Evolutionary conservation across 1,140 invertebrate species (phyloP).

Genomic region (Hetaerina americana): DNA sequence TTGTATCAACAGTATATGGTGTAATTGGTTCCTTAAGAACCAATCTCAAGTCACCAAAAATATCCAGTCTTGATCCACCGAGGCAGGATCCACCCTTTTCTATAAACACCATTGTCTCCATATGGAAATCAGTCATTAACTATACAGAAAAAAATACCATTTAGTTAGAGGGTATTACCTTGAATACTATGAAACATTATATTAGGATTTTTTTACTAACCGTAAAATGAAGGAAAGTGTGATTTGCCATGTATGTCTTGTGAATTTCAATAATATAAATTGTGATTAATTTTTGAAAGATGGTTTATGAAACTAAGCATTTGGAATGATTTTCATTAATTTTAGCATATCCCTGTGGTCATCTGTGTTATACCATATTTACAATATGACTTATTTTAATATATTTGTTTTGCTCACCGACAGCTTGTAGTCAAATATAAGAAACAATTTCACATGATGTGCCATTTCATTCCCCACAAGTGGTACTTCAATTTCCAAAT

Average conservation of each 20-base stretch:
- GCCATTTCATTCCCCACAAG: constrained; percentile 33
- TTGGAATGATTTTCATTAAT: too few species aligned
- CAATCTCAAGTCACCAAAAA: constrained; percentile 41
- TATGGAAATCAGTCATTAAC: constrained; percentile 34
- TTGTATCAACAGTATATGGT: constrained; percentile 35
- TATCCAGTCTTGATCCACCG: constrained; percentile 30
- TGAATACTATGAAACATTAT: too few species aligned
- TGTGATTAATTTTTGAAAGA: too few species aligned
- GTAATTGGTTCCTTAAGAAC: constrained; percentile 40
- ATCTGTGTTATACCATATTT: too few species aligned
- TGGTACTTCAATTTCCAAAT: constrained; percentile 39
- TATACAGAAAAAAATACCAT: constrained; percentile 28
- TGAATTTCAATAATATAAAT: too few species aligned
- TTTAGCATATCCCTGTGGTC: too few species aligned
- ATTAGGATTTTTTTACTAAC: too few species aligned
- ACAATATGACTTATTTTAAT: too few species aligned
- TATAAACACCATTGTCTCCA: constrained; percentile 42
- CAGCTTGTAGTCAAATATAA: constrained; percentile 46
- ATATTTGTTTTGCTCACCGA: constrained; percentile 35
- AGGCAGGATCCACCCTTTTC: constrained; percentile 33
- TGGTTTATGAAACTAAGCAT: too few species aligned
- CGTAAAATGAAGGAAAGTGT: too few species aligned
- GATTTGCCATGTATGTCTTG: too few species aligned
- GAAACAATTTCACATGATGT: constrained; percentile 35
- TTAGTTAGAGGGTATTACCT: too few species aligned